Conservation (phyloP, 2,888 invertebrate species). For the Petrolisthes manimaculis region DNA sequence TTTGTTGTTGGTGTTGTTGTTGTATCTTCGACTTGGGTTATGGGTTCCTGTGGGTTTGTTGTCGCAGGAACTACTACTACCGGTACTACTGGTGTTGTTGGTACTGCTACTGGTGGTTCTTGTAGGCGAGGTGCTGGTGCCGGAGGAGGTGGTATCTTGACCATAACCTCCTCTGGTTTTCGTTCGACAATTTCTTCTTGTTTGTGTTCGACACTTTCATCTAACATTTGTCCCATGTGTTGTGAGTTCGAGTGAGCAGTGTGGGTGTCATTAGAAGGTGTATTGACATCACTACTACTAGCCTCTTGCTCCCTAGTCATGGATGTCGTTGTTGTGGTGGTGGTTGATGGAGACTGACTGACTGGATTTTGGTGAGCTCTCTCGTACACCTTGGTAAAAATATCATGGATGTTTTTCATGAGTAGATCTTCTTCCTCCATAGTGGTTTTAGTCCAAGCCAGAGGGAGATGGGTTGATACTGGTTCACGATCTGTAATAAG, state of each 20-base stretch:
- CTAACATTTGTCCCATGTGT: too few relatives aligned
- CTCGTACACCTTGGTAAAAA: conserved; percentile 9
- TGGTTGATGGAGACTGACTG: not conserved
- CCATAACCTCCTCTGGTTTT: not conserved
- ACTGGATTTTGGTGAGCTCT: not conserved
- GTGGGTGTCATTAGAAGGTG: not conserved
- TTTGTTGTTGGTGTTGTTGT: too few relatives aligned
- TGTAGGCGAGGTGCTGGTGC: not conserved
- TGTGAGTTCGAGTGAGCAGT: too few relatives aligned
- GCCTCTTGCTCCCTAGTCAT: not conserved
- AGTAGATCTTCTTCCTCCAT: conserved; percentile 58
- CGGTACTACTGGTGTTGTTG: not conserved
- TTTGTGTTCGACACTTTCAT: too few relatives aligned
- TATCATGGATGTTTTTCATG: conserved; percentile 32
- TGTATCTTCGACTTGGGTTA: too few relatives aligned
- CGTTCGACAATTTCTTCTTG: not conserved
- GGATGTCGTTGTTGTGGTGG: not conserved
- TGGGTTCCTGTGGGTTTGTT: too few relatives aligned
- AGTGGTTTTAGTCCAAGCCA: conserved; percentile 62
- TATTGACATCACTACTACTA: too few relatives aligned
- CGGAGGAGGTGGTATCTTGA: not conserved
- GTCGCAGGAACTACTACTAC: too few relatives aligned
- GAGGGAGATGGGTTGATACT: conserved; percentile 58
- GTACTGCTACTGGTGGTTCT: not conserved
- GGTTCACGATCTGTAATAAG: conserved; percentile 53